These are phyloP conservation scores for Gephyroberyx darwinii DNA, from an alignment of 2,797 vertebrate genomes.

Conservation along the genomic window DNA sequence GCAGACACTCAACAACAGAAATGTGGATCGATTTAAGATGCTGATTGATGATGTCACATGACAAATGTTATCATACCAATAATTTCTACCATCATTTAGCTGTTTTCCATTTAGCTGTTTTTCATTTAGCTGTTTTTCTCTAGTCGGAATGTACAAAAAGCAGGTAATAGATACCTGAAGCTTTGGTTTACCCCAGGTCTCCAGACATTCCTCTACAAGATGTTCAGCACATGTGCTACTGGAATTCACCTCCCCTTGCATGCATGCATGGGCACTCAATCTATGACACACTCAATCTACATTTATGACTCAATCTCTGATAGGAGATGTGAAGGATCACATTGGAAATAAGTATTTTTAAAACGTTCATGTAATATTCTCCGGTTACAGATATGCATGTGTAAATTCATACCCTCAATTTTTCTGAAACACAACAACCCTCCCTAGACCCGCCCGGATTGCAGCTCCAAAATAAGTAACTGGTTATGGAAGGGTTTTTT, in stretches of 20 bases:
- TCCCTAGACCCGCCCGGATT: not conserved
- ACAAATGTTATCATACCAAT: constrained; percentile 6
- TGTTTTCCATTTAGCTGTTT: not conserved
- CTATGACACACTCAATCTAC: constrained; percentile 18
- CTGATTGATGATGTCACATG: not conserved
- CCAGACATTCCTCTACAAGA: constrained; percentile 57
- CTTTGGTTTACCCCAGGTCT: constrained; percentile 35
- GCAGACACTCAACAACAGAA: not conserved
- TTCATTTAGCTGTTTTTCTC: not conserved
- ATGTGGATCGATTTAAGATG: not conserved
- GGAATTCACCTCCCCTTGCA: constrained; percentile 28
- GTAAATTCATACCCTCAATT: too few species aligned
- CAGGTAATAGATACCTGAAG: constrained; percentile 45
- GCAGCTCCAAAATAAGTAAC: not conserved
- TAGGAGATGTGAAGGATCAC: not conserved
- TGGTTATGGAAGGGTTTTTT: constrained; percentile 19
- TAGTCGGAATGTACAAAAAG: constrained; percentile 10
- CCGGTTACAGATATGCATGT: too few species aligned
- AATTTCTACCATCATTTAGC: constrained; percentile 23
- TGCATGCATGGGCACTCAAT: constrained; percentile 8
- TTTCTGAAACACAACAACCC: not conserved
- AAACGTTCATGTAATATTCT: too few species aligned
- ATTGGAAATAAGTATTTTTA: too few species aligned
- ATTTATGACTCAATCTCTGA: constrained; percentile 25
- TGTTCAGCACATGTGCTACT: constrained; percentile 65